These are phyloP conservation scores for Drosophila elegans DNA, from an alignment of 1,140 invertebrate genomes.

Conservation along the genomic window DNA sequence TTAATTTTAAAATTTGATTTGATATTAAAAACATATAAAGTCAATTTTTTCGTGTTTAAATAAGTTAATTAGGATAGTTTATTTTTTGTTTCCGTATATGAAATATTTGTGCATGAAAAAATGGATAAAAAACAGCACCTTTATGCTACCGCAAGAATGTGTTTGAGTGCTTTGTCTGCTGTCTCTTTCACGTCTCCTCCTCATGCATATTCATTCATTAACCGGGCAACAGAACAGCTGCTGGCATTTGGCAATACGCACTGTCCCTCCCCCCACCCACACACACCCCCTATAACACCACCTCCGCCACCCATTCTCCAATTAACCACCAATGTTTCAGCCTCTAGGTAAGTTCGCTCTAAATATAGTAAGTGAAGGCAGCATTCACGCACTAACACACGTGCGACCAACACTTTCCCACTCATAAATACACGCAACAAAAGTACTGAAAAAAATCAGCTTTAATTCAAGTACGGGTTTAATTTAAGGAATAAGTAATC, in stretches of 20 bases:
- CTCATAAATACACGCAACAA: constrained; percentile 10
- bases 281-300: not conserved
- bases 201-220: constrained; percentile 82
- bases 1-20: too few species aligned
- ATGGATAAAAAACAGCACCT: too few species aligned
- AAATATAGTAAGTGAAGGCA: constrained; percentile 53
- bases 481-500: not conserved
- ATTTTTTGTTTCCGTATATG: too few species aligned
- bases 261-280: not conserved
- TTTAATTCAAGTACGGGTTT: not conserved
- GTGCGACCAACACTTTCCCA: constrained; percentile 29
- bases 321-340: constrained; percentile 16
- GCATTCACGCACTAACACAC: constrained; percentile 31
- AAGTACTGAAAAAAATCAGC: constrained; percentile 8
- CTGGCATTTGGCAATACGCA: constrained; percentile 57
- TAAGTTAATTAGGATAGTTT: too few species aligned
- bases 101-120: not conserved
- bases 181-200: constrained; percentile 24
- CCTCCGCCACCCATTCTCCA: not conserved
- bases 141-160: not conserved
- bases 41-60: too few species aligned
- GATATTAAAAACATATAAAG: not conserved
- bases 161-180: constrained; percentile 1
- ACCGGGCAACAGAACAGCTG: constrained; percentile 65
- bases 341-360: constrained; percentile 47